Base-by-base conservation (phyloP, 2,797 vertebrate genomes). In the Enteromius argenteus region DNA sequence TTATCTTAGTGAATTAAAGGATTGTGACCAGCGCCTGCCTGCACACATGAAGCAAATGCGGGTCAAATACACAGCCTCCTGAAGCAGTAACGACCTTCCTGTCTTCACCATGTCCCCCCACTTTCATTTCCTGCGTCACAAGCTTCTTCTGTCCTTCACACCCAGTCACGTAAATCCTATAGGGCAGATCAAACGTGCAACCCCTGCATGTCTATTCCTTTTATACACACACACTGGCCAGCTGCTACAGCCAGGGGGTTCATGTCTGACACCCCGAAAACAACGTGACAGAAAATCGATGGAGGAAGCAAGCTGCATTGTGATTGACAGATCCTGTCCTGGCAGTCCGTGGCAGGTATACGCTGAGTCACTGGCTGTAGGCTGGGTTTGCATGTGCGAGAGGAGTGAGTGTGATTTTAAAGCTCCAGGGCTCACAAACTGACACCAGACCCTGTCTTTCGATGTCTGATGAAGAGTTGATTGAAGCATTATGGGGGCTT, bases 1-100 rank as follows among this genome's bases (percentile, higher is more conserved):
- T 84, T 79, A 79, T 84, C 39, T 39, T 49, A 39, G 66, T 79
- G 75, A 84, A 79, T 79, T 78, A 72, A 72, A 60, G 67, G 83
- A 78, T 84, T 77, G 77, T 60, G 73, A 46, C 44, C 39, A 32
- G 23, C 35, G 3, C 9, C 46, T 42, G 27, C 39, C 23, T 49
- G 51, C 42, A 46, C 75, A 72, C 83, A 60, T 8, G 10, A 58
- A 79, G 64, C 51, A 4, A 69, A 84, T 32, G 30, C 14, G 6
- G 60, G 15, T 69, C 39, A 30, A 21, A 78, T 37, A 71, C 49
- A 23, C 27, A 23, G 37, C 44, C 49, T 71, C 67, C 6, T 72
- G 79, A 81, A 81, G 30, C 51, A 0, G 17, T 71, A 84, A 19
- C 5, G 0, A 60, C 64, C 75, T 69, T 84, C 82, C 37, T 69